Evolutionary conservation across 2,797 vertebrate genomes (phyloP).

Genomic region (Lycodopsis pacificus): DNA sequence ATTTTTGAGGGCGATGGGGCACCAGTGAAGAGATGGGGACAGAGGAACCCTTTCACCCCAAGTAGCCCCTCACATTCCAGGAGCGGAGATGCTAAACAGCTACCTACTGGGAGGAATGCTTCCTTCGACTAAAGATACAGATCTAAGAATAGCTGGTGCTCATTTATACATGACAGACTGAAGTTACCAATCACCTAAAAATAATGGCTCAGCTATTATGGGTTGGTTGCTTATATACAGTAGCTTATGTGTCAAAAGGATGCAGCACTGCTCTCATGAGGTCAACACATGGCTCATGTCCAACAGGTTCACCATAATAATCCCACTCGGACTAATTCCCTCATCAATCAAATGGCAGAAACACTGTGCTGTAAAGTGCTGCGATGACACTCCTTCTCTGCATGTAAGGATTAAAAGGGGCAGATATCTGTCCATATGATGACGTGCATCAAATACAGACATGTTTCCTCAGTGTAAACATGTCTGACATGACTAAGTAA

Average conservation of each 20-base stretch:
- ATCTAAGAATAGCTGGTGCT: slow-evolving; percentile 25
- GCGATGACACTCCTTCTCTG: neutral
- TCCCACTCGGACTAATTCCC: neutral
- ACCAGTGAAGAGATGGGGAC: slow-evolving; percentile 47
- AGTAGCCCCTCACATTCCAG: slow-evolving; percentile 39
- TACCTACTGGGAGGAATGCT: slow-evolving; percentile 29
- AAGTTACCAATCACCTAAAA: neutral
- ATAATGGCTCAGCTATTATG: neutral
- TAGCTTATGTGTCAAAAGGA: neutral
- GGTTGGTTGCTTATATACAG: neutral
- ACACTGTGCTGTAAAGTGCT: neutral
- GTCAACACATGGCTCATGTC: neutral
- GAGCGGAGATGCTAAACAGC: slow-evolving; percentile 35
- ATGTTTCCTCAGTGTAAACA: slow-evolving; percentile 6
- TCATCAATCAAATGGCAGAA: slow-evolving; percentile 4
- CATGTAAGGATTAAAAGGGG: slow-evolving; percentile 2
- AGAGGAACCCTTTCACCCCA: slow-evolving; percentile 43
- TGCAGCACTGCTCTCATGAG: neutral
- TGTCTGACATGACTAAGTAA: slow-evolving; percentile 43
- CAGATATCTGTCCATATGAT: neutral
- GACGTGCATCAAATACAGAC: neutral
- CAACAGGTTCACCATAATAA: neutral
- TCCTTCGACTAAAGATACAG: slow-evolving; percentile 23
- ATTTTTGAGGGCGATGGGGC: slow-evolving; percentile 65
- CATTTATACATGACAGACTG: neutral